Percentiles rank a stretch among this genome's conserved stretches.
Conservation (phyloP, 2,888 invertebrate genomes). For the Tridacna gigas region DNA sequence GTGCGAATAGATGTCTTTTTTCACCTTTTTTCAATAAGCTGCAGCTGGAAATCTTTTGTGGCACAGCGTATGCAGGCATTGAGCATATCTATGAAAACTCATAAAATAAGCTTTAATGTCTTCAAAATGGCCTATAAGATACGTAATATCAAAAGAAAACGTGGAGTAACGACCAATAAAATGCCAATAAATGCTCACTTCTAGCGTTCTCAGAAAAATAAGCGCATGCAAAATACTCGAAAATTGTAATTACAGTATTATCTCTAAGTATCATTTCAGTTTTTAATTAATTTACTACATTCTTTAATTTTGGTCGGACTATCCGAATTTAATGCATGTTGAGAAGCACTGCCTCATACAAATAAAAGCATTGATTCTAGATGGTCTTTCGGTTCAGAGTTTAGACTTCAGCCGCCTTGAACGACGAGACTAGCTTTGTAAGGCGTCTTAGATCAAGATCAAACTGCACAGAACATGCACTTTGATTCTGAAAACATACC, state of each 20-base stretch:
- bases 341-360: too few relatives aligned
- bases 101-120: slow-evolving; percentile 46
- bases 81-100: slow-evolving; percentile 29
- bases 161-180: slow-evolving; percentile 40
- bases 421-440: too few relatives aligned
- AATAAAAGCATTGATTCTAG: too few relatives aligned
- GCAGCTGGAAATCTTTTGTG: slow-evolving; percentile 21
- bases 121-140: slow-evolving; percentile 52
- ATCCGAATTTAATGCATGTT: background rate
- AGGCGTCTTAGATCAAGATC: too few relatives aligned
- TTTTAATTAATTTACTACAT: slow-evolving; percentile 31
- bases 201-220: slow-evolving; percentile 27
- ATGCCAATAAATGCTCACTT: slow-evolving; percentile 39
- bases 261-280: background rate
- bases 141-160: slow-evolving; percentile 45
- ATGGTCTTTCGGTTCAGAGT: too few relatives aligned
- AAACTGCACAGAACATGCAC: too few relatives aligned
- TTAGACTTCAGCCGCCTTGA: too few relatives aligned
- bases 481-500: too few relatives aligned
- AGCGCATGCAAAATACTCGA: slow-evolving; percentile 45
- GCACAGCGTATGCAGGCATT: slow-evolving; percentile 27
- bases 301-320: background rate
- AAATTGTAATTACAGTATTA: slow-evolving; percentile 34
- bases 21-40: slow-evolving; percentile 18
- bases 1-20: background rate